Conservation (phyloP, 2,888 invertebrate genomes). For the Perizoma flavofasciatum region DNA sequence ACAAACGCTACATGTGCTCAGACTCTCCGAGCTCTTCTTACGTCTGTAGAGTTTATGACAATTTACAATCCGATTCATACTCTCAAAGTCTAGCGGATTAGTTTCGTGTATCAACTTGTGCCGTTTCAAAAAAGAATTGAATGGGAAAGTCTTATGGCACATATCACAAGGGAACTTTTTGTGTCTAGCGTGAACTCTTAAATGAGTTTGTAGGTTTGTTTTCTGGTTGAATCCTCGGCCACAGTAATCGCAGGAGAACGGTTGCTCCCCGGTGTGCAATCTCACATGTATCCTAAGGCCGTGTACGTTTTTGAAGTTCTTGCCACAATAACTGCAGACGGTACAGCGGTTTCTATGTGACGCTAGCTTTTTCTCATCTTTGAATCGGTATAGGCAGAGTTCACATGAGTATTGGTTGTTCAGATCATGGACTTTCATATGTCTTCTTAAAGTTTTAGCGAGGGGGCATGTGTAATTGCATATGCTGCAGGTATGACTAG, state of each 20-base stretch:
- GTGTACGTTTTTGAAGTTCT: slow-evolving; percentile 9
- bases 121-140: slow-evolving; percentile 9
- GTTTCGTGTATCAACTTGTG: slow-evolving; percentile 16
- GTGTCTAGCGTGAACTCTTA: slow-evolving; percentile 17
- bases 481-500: background rate
- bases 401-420: slow-evolving; percentile 1
- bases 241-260: slow-evolving; percentile 15
- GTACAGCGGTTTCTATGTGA: slow-evolving; percentile 16
- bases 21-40: background rate
- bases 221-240: slow-evolving; percentile 24
- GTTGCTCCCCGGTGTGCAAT: slow-evolving; percentile 21
- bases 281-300: slow-evolving; percentile 13
- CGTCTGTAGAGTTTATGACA: slow-evolving; percentile 14
- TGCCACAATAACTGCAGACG: slow-evolving; percentile 18
- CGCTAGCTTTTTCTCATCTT: slow-evolving; percentile 4
- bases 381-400: slow-evolving; percentile 17
- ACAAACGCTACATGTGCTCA: slow-evolving; percentile 8
- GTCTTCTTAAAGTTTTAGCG: background rate
- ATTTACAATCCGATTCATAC: slow-evolving; percentile 5
- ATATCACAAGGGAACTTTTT: slow-evolving; percentile 16
- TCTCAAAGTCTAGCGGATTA: slow-evolving; percentile 7
- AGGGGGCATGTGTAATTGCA: slow-evolving; percentile 10
- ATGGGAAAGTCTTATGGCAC: slow-evolving; percentile 19
- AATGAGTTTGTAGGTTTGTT: slow-evolving; percentile 16
- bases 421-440: slow-evolving; percentile 8